A percentile compares a stretch with the other conserved stretches of the same genome.
phyloP scores from a whole-genome alignment of 1,140 invertebrate species.

The Brachionus plicatilis region DNA sequence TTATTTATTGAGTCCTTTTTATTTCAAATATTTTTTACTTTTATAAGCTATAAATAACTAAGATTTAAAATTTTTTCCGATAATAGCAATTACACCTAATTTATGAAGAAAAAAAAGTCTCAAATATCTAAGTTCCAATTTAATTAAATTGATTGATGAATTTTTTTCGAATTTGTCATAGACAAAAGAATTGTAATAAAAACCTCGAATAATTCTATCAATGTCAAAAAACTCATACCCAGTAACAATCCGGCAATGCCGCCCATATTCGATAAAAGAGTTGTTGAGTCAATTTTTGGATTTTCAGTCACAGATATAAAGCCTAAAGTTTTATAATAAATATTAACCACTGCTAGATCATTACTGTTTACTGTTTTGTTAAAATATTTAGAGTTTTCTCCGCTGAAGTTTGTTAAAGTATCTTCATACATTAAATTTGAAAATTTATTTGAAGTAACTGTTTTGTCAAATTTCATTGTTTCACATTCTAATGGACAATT shows the following conservation, averaged over 20 bases:
- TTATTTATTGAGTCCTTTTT: no score
- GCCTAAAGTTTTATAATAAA: background rate
- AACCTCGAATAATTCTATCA: background rate
- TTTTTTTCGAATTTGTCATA: background rate
- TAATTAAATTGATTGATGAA: background rate
- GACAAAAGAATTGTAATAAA: background rate
- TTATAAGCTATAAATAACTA: no score
- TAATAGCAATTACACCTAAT: no score
- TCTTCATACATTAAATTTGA: background rate
- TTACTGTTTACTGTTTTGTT: background rate
- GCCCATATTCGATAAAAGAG: slow-evolving; percentile 7
- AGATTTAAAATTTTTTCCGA: no score
- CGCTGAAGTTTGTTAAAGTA: background rate
- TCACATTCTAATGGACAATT: slow-evolving; percentile 2
- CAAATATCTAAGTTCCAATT: background rate
- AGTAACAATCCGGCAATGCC: background rate
- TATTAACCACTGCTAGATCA: background rate
- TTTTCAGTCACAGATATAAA: background rate
- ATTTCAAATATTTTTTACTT: no score
- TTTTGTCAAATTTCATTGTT: background rate
- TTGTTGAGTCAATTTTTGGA: background rate
- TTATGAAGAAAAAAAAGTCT: no score
- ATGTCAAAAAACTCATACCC: slow-evolving; percentile 21
- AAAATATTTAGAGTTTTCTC: background rate
- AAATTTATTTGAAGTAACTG: background rate